These are phyloP conservation scores for Drosophila kurseongensis DNA, from an alignment of 1,140 invertebrate species.

Conservation along the genomic window DNA sequence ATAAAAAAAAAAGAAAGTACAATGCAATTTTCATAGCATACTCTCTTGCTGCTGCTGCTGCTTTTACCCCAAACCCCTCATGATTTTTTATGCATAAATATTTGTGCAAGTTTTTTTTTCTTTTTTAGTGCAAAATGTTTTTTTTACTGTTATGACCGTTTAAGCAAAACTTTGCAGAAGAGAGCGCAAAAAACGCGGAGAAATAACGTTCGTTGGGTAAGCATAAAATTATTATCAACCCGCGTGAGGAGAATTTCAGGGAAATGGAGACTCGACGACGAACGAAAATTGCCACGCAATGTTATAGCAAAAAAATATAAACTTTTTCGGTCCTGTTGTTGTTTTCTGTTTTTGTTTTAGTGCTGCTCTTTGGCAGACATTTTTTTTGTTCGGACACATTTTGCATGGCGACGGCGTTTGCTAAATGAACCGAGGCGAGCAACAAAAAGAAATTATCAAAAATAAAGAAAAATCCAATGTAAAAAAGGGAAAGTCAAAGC, in stretches of 20 bases:
- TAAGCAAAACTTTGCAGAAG: constrained; percentile 72
- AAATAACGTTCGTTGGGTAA: constrained; percentile 61
- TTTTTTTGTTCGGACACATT: constrained; percentile 67
- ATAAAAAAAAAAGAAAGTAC: constrained; percentile 31
- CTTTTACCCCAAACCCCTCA: constrained; percentile 6
- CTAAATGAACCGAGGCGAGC: constrained; percentile 72
- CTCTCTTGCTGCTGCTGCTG: constrained; percentile 30
- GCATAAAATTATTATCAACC: constrained; percentile 80
- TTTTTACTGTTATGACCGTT: constrained; percentile 77
- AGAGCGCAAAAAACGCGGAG: constrained; percentile 44
- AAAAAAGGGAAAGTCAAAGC: constrained; percentile 25
- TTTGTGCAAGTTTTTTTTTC: constrained; percentile 39
- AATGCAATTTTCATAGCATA: constrained; percentile 66
- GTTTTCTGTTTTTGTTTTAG: constrained; percentile 33
- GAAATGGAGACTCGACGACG: constrained; percentile 37
- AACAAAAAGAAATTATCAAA: constrained; percentile 56
- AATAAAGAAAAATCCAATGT: constrained; percentile 9
- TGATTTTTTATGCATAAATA: constrained; percentile 52
- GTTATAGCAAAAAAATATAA: constrained; percentile 60
- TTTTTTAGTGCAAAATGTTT: constrained; percentile 49
- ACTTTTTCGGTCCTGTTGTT: constrained; percentile 46
- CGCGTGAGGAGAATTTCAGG: constrained; percentile 43
- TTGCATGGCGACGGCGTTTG: constrained; percentile 68
- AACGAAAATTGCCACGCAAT: constrained; percentile 60
- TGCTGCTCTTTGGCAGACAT: constrained; percentile 44